A percentile compares a stretch with the other conserved stretches of the same genome.
Conservation (phyloP, 2,113 vertebrate genomes). For the Campylorhamphus procurvoides region DNA sequence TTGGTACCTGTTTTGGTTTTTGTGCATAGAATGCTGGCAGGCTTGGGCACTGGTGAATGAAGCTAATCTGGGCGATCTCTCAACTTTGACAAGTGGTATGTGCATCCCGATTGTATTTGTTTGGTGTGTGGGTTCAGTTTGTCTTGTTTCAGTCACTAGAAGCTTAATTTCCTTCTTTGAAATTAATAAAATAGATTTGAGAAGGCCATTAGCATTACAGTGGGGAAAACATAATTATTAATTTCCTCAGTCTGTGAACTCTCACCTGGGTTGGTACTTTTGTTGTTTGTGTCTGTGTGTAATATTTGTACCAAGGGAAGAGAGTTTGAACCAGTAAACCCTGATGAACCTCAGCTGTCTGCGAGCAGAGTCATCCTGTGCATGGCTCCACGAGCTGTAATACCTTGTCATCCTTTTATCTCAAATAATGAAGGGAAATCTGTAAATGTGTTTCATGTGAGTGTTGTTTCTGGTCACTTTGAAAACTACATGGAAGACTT, state of each 20-base stretch:
- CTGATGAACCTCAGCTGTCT: background rate
- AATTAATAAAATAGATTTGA: background rate
- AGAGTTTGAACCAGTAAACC: background rate
- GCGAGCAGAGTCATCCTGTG: background rate
- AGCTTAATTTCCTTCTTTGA: background rate
- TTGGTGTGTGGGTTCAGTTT: background rate
- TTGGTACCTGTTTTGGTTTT: background rate
- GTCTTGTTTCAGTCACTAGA: background rate
- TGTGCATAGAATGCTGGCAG: conserved; percentile 66
- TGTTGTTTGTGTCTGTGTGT: background rate
- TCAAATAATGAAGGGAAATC: background rate
- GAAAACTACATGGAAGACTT: background rate
- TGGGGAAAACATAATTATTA: background rate
- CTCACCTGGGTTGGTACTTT: background rate
- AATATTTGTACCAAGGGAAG: background rate
- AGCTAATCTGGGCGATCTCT: conserved; percentile 61
- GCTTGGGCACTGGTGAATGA: conserved; percentile 75
- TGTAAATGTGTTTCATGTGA: background rate
- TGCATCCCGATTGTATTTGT: background rate
- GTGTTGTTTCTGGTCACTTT: background rate
- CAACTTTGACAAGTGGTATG: conserved; percentile 60
- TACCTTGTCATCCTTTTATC: background rate
- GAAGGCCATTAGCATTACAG: background rate
- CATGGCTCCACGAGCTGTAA: background rate
- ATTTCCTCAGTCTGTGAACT: background rate